Percentiles rank a stretch among this genome's conserved stretches.
phyloP scores from a whole-genome alignment of 2,888 invertebrate species.

The Megastigmus dorsalis region DNA sequence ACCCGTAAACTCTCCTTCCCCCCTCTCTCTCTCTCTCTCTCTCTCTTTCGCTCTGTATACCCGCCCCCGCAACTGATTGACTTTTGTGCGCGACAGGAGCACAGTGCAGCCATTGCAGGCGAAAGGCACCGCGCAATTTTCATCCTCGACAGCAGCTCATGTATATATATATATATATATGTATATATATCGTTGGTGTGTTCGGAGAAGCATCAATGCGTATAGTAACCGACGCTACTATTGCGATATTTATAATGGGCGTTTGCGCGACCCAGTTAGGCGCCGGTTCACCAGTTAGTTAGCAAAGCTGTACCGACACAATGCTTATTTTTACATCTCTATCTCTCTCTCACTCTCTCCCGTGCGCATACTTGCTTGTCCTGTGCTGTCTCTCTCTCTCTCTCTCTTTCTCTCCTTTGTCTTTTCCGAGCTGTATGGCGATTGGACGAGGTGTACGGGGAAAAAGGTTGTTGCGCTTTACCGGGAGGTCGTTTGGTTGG shows the following conservation, averaged over 20 bases:
- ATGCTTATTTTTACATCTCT: not conserved
- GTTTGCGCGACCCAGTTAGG: slow-evolving; percentile 43
- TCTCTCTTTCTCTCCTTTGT: not conserved
- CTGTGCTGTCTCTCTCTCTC: slow-evolving; percentile 6
- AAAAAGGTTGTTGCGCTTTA: not conserved
- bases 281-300: slow-evolving; percentile 13
- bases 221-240: not conserved
- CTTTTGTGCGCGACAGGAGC: slow-evolving; percentile 43
- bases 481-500: not conserved
- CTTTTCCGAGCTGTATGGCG: not conserved
- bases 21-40: not conserved
- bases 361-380: not conserved
- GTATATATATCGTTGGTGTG: not conserved
- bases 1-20: not conserved
- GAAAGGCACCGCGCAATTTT: slow-evolving; percentile 24
- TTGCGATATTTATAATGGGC: slow-evolving; percentile 21
- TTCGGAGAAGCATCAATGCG: slow-evolving; percentile 29
- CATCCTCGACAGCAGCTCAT: not conserved
- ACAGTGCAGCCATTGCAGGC: not conserved
- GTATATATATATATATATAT: not conserved
- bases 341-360: not conserved
- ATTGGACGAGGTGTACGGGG: not conserved
- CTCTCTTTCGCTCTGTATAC: not conserved
- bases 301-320: not conserved
- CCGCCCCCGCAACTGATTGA: slow-evolving; percentile 37